Base-by-base conservation (phyloP, 2,113 vertebrate species). In the Rafetus swinhoei region DNA sequence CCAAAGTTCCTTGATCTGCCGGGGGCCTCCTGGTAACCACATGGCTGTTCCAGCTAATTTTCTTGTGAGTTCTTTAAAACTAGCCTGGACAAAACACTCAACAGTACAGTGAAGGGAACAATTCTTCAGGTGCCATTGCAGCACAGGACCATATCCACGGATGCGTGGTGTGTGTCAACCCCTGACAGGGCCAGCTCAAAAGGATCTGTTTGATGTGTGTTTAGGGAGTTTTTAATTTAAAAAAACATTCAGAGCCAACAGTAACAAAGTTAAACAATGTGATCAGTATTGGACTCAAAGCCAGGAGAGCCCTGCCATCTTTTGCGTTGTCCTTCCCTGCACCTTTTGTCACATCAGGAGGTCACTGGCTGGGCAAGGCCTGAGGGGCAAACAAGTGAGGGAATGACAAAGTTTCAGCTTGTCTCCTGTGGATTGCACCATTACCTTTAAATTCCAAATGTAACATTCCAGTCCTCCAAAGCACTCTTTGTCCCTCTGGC, bases 171-270 rank as follows among this genome's bases (percentile, higher is more conserved):
- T 10, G 22, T 39, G 55, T 39, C 10, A 35, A 3, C 14, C 21
- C 80, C 83, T 0, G 0, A 1, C n/a, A 2, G 86, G 4, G 45
- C 4, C 22, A 1, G 12, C 53, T 94, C 69, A 27, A 13, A 52
- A 74, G 72, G 52, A 14, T 65, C 6, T 5, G 10, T 25, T 57
- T 81, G 80, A 39, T 9, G 54, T 50, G 52, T 9, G 0, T 53
- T 18, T 82, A 57, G 29, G 57, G 52, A 54, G 27, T 25, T 91
- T 45, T n/a, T 39, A 21, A n/a, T 5, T 35, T 45, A 2, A 76
- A 76, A 60, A 45, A 76, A 1, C 35, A 1, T 86, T 79, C 29
- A 35, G 25, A n/a, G 12, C 7, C 35, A 5, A 0, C 7, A 4
- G 56, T 10, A 19, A 3, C 77, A 7, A 87, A 86, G 86, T 2